phyloP scores from a whole-genome alignment of 2,888 invertebrate genomes.

The Nephrotoma guestfalica region DNA sequence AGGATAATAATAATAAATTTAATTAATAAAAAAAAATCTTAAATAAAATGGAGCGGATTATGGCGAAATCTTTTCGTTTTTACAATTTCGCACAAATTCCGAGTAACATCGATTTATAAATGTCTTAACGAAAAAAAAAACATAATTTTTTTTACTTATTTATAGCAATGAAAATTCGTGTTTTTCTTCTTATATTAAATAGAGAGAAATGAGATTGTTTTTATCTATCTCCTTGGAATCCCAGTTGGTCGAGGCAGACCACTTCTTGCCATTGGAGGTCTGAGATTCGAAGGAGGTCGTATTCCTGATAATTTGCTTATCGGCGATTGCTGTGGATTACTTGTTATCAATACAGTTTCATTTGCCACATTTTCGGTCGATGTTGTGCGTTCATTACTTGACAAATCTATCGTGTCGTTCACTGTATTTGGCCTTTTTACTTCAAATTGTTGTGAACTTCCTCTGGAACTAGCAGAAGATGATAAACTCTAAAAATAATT shows the following conservation, averaged over 20 bases:
- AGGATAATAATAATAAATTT: neutral
- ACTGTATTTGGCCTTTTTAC: neutral
- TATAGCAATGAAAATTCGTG: neutral
- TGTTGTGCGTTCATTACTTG: neutral
- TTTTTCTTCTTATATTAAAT: neutral
- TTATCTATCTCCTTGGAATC: constrained; percentile 22
- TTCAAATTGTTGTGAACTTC: constrained; percentile 16
- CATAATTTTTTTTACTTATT: neutral
- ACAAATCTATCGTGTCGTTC: constrained; percentile 2
- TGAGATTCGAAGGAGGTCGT: constrained; percentile 24
- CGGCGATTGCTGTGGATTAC: neutral
- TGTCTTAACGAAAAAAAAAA: neutral
- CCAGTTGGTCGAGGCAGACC: constrained; percentile 27
- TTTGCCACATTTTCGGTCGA: neutral
- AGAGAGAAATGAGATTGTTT: neutral
- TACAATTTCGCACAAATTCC: neutral
- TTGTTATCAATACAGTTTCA: neutral
- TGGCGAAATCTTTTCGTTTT: neutral
- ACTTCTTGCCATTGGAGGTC: constrained; percentile 19
- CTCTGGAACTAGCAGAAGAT: constrained; percentile 22
- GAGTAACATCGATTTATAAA: neutral
- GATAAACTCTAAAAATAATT: constrained; percentile 23
- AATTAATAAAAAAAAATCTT: neutral
- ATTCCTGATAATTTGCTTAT: constrained; percentile 24
- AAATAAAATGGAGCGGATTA: neutral